These are phyloP conservation scores for Corbicula japonica DNA, from an alignment of 2,888 invertebrate species.

Conservation along the genomic window DNA sequence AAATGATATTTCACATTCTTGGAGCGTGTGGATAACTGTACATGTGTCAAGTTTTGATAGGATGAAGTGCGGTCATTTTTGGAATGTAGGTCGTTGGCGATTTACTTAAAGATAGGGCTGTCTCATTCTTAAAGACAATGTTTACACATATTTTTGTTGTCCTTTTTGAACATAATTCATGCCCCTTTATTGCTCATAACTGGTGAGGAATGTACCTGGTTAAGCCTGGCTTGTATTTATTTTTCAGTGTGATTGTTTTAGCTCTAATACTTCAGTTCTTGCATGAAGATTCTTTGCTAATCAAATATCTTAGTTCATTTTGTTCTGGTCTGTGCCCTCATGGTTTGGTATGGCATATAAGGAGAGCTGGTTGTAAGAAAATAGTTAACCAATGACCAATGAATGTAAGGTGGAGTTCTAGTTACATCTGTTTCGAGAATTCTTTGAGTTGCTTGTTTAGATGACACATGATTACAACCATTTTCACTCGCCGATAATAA, in stretches of 20 bases:
- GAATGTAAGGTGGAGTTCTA: too few species aligned
- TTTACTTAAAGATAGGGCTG: slow-evolving; percentile 34
- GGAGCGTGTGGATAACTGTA: slow-evolving; percentile 22
- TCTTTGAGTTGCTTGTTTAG: background rate
- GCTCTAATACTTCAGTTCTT: too few species aligned
- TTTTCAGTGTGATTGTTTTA: too few species aligned
- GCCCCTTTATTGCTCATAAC: slow-evolving; percentile 24
- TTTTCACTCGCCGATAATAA: slow-evolving; percentile 21
- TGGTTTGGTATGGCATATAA: too few species aligned
- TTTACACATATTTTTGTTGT: slow-evolving; percentile 63
- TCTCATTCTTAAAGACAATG: slow-evolving; percentile 53
- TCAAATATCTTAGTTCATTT: too few species aligned
- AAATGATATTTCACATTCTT: slow-evolving; percentile 29
- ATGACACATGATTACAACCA: slow-evolving; percentile 10
- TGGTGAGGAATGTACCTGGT: slow-evolving; percentile 34
- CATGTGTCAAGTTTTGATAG: slow-evolving; percentile 45
- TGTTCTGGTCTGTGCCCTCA: too few species aligned
- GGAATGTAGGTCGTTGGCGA: slow-evolving; percentile 59
- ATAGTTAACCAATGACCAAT: too few species aligned
- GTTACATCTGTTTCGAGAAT: background rate
- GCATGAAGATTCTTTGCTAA: too few species aligned
- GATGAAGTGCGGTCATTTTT: slow-evolving; percentile 29
- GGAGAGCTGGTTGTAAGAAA: too few species aligned
- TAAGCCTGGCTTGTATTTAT: too few species aligned
- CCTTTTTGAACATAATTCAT: slow-evolving; percentile 20